These are phyloP conservation scores for Monodelphis domestica DNA, from an alignment of 2,797 vertebrate species.

Conservation along the genomic window DNA sequence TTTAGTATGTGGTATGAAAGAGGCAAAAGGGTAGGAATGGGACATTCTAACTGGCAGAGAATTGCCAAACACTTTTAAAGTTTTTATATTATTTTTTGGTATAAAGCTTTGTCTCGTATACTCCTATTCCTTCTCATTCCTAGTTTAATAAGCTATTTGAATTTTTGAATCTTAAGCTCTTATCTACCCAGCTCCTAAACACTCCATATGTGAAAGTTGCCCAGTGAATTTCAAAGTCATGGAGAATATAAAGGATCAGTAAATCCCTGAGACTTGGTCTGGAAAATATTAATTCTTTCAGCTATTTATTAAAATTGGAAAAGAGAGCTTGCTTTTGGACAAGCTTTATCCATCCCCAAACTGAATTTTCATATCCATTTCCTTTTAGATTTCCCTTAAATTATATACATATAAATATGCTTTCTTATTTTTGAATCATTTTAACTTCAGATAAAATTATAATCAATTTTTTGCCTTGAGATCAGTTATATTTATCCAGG, in stretches of 20 bases:
- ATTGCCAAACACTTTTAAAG: background rate
- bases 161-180: too few species aligned
- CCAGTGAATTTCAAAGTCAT: constrained; percentile 18
- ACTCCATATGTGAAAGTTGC: background rate
- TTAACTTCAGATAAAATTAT: constrained; percentile 68
- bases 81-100: background rate
- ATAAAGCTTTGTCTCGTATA: background rate
- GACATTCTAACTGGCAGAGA: background rate
- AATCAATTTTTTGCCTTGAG: constrained; percentile 73
- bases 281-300: constrained; percentile 39
- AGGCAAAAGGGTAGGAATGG: background rate
- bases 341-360: constrained; percentile 39
- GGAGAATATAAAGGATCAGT: background rate
- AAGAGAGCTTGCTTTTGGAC: constrained; percentile 33
- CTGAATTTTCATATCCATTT: constrained; percentile 32
- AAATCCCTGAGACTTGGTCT: constrained; percentile 36
- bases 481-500: constrained; percentile 78
- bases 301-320: constrained; percentile 23
- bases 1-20: background rate
- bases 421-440: constrained; percentile 70
- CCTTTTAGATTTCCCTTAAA: constrained; percentile 64
- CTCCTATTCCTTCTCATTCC: background rate
- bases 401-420: constrained; percentile 26
- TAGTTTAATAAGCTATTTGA: background rate
- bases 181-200: background rate